Evolutionary conservation across 2,888 invertebrate genomes (phyloP), one percentile per base, ranked within the genome.

Genomic region (Tachina grossa): DNA sequence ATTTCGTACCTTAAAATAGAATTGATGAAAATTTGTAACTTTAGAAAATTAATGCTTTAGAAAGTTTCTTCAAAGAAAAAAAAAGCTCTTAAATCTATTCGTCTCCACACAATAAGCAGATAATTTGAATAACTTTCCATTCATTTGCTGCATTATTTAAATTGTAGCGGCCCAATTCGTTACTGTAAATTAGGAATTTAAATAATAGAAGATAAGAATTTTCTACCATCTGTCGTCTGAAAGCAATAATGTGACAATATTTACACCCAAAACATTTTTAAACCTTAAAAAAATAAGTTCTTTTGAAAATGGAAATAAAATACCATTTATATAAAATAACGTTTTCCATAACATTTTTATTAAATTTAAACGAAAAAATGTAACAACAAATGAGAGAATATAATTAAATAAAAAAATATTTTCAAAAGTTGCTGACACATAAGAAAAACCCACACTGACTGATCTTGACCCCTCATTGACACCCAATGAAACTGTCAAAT

Each of bases 401-500:
- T n/a, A n/a, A n/a, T n/a, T n/a, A n/a, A n/a, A n/a, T n/a, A n/a
- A n/a, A 61, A 39, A 31, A 31, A 31, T 31, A 31, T 6, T 31
- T 31, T 39, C 41, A 19, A 16, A 22, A 55, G 8, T 13, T 59
- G 19, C 39, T 9, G 39, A 59, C 39, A 49, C 61, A 59, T 31
- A 4, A 51, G 9, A 19, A 43, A 76, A 66, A 76, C 68, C 84
- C 69, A 85, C 84, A 74, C 76, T 69, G 77, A 74, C 76, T 69
- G 77, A 74, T 78, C 72, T 74, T 68, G 77, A 81, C 77, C 84
- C 63, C 69, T 47, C 39, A 74, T 77, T 78, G 74, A 59, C 77
- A 84, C 77, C 43, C 74, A 85, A 81, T 81, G 84, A 85, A 81
- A 69, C 84, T 85, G 84, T 85, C 81, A 85, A 72, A 69, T 53